Percentiles rank a stretch among this genome's conserved stretches.
These are phyloP conservation scores for Drosophila barbarae DNA, from an alignment of 2,888 invertebrate genomes.

Conservation along the genomic window DNA sequence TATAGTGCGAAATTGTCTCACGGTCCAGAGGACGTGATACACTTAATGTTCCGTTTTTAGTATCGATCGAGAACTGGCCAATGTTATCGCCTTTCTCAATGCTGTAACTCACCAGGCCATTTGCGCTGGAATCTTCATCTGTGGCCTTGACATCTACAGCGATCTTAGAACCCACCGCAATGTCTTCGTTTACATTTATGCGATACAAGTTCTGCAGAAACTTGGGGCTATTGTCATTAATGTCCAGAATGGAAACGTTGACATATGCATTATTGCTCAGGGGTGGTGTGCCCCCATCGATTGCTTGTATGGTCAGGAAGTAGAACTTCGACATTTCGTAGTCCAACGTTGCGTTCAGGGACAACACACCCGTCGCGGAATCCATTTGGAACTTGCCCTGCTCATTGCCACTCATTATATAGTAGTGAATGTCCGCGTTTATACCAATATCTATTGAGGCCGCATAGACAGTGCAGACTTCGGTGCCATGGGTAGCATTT, in stretches of 20 bases:
- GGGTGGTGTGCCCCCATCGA: conserved; percentile 93
- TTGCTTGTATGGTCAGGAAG: conserved; percentile 92
- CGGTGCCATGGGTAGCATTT: conserved; percentile 87
- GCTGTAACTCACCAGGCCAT: conserved; percentile 89
- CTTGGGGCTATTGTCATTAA: conserved; percentile 92
- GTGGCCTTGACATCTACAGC: conserved; percentile 87
- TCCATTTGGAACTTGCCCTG: conserved; percentile 91
- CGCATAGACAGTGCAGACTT: conserved; percentile 92
- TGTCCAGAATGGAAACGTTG: conserved; percentile 91
- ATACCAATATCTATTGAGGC: conserved; percentile 94
- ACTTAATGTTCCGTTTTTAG: conserved; percentile 87
- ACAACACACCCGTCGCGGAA: conserved; percentile 86
- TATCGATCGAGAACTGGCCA: conserved; percentile 89
- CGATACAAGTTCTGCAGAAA: conserved; percentile 89
- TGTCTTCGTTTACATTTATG: conserved; percentile 89
- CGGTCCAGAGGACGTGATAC: conserved; percentile 89
- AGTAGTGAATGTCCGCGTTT: conserved; percentile 94
- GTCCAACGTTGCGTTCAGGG: conserved; percentile 89
- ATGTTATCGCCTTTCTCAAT: conserved; percentile 88
- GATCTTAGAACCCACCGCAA: conserved; percentile 85
- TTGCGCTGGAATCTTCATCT: conserved; percentile 90
- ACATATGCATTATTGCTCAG: conserved; percentile 92
- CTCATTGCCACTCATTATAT: conserved; percentile 92
- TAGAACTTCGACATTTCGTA: conserved; percentile 93
- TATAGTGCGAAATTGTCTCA: conserved; percentile 88